Evolutionary conservation across 2,797 vertebrate genomes (phyloP).

Genomic region (Helicolenus hilgendorfi): DNA sequence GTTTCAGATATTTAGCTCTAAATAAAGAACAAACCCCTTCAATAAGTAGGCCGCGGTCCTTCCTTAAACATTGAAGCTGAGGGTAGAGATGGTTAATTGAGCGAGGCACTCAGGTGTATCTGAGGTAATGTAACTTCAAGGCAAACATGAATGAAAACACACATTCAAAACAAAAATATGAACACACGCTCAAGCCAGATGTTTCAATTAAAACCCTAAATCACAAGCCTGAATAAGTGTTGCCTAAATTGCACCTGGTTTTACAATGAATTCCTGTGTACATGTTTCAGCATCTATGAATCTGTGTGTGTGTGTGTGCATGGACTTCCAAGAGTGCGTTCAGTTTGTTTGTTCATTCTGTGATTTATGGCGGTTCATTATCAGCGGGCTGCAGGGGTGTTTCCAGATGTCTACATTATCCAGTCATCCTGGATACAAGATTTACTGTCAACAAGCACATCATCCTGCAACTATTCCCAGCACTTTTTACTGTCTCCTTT

Average conservation of each 20-base stretch:
- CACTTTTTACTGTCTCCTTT: conserved; percentile 35
- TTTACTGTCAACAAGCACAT: conserved; percentile 80
- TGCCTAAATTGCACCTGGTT: conserved; percentile 51
- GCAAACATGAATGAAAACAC: conserved; percentile 40
- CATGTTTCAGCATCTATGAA: conserved; percentile 58
- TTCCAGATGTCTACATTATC: conserved; percentile 77
- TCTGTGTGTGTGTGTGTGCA: conserved; percentile 18
- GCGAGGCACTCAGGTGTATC: neutral
- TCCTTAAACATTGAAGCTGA: conserved; percentile 4
- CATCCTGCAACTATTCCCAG: conserved; percentile 66
- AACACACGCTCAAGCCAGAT: conserved; percentile 23
- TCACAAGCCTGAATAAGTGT: conserved; percentile 23
- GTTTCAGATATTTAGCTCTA: neutral
- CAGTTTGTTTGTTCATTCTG: conserved; percentile 69
- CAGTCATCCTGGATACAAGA: conserved; percentile 72
- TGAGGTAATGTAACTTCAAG: conserved; percentile 38
- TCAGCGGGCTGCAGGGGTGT: conserved; percentile 69
- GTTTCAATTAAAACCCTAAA: conserved; percentile 43
- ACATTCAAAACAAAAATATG: conserved; percentile 26
- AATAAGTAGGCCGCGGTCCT: neutral
- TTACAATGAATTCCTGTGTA: conserved; percentile 66
- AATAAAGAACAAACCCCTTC: neutral
- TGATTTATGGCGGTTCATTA: conserved; percentile 82
- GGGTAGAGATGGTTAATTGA: neutral
- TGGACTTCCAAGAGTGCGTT: conserved; percentile 29